Percentiles rank a stretch among this genome's conserved stretches.
phyloP scores from a whole-genome alignment of 2,113 vertebrate species.

The Camelus dromedarius region DNA sequence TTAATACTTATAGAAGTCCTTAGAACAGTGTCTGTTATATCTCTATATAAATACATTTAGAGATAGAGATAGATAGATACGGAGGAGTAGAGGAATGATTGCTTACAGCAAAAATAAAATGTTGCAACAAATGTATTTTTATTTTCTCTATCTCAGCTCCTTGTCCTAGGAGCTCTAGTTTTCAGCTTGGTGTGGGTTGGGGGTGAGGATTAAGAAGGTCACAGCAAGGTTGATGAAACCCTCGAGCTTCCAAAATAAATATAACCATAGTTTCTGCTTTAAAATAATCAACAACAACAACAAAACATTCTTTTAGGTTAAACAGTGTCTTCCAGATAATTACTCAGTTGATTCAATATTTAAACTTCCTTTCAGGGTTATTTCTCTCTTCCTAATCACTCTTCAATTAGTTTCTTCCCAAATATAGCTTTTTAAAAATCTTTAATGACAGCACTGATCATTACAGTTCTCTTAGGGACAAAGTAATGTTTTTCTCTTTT shows the following conservation, averaged over 20 bases:
- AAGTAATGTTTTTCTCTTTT: not conserved
- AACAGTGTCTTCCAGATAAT: not conserved
- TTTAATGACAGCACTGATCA: not conserved
- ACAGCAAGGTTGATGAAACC: not conserved
- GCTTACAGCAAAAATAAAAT: not conserved
- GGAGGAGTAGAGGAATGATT: not conserved
- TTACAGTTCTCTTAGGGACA: not conserved
- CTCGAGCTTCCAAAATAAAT: not conserved
- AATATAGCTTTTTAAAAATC: not conserved
- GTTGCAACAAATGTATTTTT: not conserved
- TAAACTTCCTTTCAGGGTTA: not conserved
- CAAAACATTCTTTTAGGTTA: not conserved
- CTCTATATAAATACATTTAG: not conserved
- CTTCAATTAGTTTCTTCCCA: not conserved
- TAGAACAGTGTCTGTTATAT: not conserved
- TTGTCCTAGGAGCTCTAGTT: not conserved
- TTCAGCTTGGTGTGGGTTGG: not conserved
- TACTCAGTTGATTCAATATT: not conserved
- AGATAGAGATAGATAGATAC: not conserved
- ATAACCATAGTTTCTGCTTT: not conserved
- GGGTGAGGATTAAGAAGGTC: not conserved
- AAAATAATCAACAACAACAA: not conserved
- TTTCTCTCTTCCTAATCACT: not conserved
- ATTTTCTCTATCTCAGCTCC: not conserved
- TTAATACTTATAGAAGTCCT: not conserved